These are phyloP conservation scores for Plebejus melissa DNA, from an alignment of 2,888 invertebrate species.

Conservation along the genomic window DNA sequence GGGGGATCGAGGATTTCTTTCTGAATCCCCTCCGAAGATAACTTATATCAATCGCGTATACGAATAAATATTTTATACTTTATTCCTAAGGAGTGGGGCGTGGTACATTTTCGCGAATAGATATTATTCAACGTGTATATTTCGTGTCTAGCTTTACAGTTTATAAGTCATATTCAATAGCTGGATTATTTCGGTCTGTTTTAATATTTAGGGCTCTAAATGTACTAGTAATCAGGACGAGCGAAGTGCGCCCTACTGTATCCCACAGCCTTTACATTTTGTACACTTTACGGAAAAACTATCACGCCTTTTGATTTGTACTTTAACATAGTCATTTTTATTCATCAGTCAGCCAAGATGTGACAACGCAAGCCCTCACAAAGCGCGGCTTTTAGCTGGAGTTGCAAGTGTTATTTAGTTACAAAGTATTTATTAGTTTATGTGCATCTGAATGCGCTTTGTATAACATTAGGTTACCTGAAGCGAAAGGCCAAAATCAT, in stretches of 20 bases:
- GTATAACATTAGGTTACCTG: not conserved
- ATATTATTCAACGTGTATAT: not conserved
- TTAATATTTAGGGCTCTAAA: not conserved
- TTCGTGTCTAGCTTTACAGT: not conserved
- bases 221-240: no score
- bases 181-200: not conserved
- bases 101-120: not conserved
- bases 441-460: not conserved
- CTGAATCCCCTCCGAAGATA: not conserved
- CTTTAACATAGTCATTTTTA: no score
- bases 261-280: no score
- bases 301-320: no score
- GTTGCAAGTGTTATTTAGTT: no score
- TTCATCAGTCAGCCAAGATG: no score
- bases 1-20: not conserved
- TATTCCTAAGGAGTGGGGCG: not conserved
- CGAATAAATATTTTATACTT: conserved; percentile 9
- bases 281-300: no score
- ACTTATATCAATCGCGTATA: not conserved
- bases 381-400: no score
- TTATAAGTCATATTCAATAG: not conserved
- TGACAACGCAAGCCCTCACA: no score
- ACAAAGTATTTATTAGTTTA: no score
- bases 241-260: no score
- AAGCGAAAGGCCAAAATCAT: not conserved